Conservation (phyloP, 2,113 vertebrate genomes). For the Semnopithecus entellus region DNA sequence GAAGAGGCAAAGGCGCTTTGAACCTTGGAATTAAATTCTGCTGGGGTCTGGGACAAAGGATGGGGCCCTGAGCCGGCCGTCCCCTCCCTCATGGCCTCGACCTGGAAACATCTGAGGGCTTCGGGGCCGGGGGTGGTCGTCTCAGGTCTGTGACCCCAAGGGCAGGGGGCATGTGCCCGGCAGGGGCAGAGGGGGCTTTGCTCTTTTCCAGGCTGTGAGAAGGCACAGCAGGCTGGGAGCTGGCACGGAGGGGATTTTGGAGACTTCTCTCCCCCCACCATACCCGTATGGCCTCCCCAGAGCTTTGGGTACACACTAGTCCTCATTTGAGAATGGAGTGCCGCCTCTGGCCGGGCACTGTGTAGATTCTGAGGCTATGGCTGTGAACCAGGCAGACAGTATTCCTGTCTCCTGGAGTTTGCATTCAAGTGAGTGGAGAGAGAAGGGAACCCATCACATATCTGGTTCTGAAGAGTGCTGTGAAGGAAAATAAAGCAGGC, state of each 20-base stretch:
- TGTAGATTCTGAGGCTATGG: not conserved
- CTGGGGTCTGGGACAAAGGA: slow-evolving; percentile 74
- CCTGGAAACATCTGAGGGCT: slow-evolving; percentile 36
- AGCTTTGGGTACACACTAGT: not conserved
- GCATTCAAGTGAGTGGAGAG: not conserved
- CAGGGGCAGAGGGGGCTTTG: slow-evolving; percentile 37
- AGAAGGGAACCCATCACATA: rapidly evolving
- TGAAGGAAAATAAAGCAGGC: not conserved
- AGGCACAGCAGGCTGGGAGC: not conserved
- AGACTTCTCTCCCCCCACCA: rapidly evolving
- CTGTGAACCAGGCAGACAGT: not conserved
- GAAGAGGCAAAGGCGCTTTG: slow-evolving; percentile 81
- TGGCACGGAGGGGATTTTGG: not conserved
- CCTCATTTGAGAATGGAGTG: rapidly evolving
- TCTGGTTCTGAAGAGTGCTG: too few species aligned
- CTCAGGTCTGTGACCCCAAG: slow-evolving; percentile 25
- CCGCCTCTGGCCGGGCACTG: rapidly evolving
- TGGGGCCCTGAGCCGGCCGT: slow-evolving; percentile 46
- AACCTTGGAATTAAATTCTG: slow-evolving; percentile 84
- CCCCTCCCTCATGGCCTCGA: not conserved
- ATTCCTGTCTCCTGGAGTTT: not conserved
- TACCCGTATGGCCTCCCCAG: not conserved
- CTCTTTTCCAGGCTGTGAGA: slow-evolving; percentile 46
- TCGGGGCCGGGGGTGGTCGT: not conserved
- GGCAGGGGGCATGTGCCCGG: slow-evolving; percentile 26